Conservation (phyloP, 2,888 invertebrate species). For the Dasysyrphus tricinctus region DNA sequence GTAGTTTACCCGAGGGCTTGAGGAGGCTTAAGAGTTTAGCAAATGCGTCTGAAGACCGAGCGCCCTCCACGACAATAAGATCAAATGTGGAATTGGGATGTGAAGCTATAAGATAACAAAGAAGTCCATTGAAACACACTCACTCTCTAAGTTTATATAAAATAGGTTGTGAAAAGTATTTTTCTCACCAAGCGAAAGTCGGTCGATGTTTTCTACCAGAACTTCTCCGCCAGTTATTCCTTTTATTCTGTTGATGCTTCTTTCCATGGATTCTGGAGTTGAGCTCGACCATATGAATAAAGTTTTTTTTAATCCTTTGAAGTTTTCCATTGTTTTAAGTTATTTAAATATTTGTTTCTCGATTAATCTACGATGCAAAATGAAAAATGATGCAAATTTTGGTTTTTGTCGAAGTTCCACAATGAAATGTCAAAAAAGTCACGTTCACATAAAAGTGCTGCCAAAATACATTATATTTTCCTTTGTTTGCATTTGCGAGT, state of each 20-base stretch:
- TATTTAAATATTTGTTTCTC: neutral
- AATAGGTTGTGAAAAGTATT: neutral
- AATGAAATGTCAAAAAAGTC: constrained; percentile 16
- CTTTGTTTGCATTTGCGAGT: too few relatives aligned
- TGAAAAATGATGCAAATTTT: too few relatives aligned
- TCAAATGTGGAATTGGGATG: constrained; percentile 86
- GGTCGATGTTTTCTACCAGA: constrained; percentile 86
- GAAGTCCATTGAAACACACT: neutral
- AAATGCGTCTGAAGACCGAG: constrained; percentile 83
- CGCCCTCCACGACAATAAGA: constrained; percentile 84
- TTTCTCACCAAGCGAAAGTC: constrained; percentile 86
- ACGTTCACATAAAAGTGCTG: constrained; percentile 18
- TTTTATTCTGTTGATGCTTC: constrained; percentile 85
- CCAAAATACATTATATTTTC: too few relatives aligned
- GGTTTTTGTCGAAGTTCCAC: too few relatives aligned
- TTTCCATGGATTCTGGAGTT: constrained; percentile 84
- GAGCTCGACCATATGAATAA: constrained; percentile 86
- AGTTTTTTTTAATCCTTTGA: constrained; percentile 84
- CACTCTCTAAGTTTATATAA: neutral
- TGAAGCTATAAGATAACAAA: constrained; percentile 83
- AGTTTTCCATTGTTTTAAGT: constrained; percentile 80
- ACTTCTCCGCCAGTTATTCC: constrained; percentile 84
- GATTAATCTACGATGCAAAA: neutral
- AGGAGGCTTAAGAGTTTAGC: constrained; percentile 86
- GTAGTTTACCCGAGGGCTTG: constrained; percentile 86